Percentiles rank a stretch among this genome's conserved stretches.
These are phyloP conservation scores for Alouatta palliata DNA, from an alignment of 2,113 vertebrate genomes.

Conservation along the genomic window DNA sequence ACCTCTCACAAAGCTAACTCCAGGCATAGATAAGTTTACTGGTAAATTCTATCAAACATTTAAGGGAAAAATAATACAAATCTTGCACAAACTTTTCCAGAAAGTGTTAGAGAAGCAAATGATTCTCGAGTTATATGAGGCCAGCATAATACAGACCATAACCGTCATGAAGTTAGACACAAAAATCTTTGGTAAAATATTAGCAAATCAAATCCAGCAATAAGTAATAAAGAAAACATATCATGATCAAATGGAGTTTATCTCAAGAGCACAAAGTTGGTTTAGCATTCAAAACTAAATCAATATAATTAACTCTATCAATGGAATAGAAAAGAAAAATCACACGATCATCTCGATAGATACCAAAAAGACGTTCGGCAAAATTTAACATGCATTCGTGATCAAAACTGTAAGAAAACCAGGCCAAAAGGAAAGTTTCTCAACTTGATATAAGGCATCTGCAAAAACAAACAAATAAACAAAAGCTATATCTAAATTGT, in stretches of 20 bases:
- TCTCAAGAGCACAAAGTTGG: neutral
- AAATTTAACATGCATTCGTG: neutral
- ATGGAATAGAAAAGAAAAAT: neutral
- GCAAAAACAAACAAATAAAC: neutral
- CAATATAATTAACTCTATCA: neutral
- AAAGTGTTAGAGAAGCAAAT: neutral
- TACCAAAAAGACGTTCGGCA: neutral
- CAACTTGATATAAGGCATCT: neutral
- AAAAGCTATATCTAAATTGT: neutral
- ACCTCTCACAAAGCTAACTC: neutral
- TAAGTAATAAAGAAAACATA: neutral
- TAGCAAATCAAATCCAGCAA: neutral
- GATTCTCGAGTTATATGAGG: neutral
- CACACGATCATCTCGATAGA: neutral
- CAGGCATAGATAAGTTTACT: neutral
- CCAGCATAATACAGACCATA: neutral
- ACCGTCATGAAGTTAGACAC: neutral
- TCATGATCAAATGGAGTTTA: neutral
- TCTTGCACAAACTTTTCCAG: neutral
- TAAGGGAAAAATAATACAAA: neutral
- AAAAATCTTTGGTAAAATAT: neutral
- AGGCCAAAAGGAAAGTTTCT: neutral
- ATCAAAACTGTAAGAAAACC: neutral
- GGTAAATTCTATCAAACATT: neutral
- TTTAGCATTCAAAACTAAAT: neutral